Evolutionary conservation across 2,888 invertebrate genomes (phyloP).

Genomic region (Caenorhabditis sp.): DNA sequence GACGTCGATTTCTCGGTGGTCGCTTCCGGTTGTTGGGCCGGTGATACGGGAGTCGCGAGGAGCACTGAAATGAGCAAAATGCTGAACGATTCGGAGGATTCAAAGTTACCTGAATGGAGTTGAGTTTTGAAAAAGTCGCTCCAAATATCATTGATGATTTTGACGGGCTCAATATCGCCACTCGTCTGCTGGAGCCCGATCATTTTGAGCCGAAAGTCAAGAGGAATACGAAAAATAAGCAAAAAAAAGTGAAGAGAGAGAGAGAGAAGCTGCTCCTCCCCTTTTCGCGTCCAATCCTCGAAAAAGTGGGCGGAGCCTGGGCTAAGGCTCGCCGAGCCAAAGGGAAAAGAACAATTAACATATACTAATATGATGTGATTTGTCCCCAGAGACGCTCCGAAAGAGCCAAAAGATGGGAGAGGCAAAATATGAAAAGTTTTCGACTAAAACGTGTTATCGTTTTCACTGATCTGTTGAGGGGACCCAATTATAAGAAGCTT

Average conservation of each 20-base stretch:
- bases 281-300: not conserved
- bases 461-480: constrained; percentile 18
- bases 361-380: constrained; percentile 59
- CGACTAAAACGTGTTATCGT: constrained; percentile 29
- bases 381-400: constrained; percentile 44
- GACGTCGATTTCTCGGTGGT: constrained; percentile 37
- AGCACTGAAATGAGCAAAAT: constrained; percentile 28
- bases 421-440: not conserved
- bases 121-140: constrained; percentile 66
- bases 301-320: constrained; percentile 22
- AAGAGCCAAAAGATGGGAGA: not conserved
- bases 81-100: too few species aligned
- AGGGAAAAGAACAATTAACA: constrained; percentile 55
- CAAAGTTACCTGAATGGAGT: constrained; percentile 29
- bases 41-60: constrained; percentile 5
- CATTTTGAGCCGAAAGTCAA: not conserved
- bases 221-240: not conserved
- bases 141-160: constrained; percentile 59
- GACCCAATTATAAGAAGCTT: constrained; percentile 12
- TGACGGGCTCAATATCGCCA: not conserved
- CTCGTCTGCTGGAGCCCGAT: not conserved
- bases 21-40: constrained; percentile 33
- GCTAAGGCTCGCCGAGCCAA: too few species aligned
- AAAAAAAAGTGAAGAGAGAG: not conserved
- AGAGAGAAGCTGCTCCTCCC: constrained; percentile 13